phyloP scores from a whole-genome alignment of 2,113 vertebrate genomes.

The Microtus ochrogaster region DNA sequence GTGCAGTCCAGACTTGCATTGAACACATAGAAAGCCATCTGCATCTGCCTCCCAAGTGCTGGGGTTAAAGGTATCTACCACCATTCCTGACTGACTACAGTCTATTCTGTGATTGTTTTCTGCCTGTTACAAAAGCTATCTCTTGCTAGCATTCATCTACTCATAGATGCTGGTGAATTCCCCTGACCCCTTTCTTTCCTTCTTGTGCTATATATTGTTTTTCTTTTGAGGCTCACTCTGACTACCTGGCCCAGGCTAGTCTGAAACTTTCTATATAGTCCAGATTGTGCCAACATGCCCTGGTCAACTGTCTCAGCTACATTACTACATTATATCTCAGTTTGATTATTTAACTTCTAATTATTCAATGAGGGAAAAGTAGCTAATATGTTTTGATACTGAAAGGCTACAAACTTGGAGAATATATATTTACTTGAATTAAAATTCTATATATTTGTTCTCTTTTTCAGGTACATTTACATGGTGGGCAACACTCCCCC shows the following conservation, averaged over 20 bases:
- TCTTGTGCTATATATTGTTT: too few species aligned
- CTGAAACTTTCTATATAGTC: neutral
- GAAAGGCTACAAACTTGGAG: slow-evolving; percentile 20
- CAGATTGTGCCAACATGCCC: neutral
- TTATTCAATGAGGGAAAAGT: neutral
- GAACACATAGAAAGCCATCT: neutral
- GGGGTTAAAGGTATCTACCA: neutral
- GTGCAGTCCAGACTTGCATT: neutral
- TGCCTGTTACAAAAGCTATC: neutral
- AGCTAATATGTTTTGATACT: neutral
- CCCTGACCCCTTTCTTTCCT: neutral
- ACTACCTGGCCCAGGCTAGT: neutral
- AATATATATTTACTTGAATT: neutral
- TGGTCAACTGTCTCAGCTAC: neutral
- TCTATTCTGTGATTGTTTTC: neutral
- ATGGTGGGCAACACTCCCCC: neutral
- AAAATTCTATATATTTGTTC: neutral
- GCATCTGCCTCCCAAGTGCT: neutral
- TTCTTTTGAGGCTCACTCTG: neutral
- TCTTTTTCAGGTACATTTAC: neutral
- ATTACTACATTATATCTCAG: neutral
- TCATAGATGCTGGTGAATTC: neutral
- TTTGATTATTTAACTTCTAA: slow-evolving; percentile 32
- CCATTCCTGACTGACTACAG: neutral
- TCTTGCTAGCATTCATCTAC: neutral